These are phyloP conservation scores for Brienomyrus longianalis DNA, from an alignment of 2,113 vertebrate genomes.

Conservation along the genomic window DNA sequence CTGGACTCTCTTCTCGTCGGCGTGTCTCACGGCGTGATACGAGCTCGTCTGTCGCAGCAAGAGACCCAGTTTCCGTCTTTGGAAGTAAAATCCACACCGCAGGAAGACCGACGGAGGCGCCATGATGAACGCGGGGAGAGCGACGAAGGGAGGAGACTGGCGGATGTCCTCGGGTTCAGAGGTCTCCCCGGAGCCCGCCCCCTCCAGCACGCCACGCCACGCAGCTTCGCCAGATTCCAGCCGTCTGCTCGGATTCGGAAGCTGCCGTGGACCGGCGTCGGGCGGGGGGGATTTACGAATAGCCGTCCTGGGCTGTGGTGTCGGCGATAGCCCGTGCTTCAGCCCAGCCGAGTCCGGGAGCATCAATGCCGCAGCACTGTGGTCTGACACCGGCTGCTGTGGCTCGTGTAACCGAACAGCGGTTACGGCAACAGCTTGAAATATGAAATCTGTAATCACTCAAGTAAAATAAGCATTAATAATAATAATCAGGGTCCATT, in stretches of 20 bases:
- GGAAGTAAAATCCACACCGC: conserved; percentile 51
- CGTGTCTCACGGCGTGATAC: conserved; percentile 42
- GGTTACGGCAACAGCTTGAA: background rate
- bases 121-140: conserved; percentile 50
- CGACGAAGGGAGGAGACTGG: background rate
- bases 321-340: background rate
- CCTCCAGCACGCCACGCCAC: background rate
- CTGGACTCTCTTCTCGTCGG: conserved; percentile 7
- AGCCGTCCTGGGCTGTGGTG: background rate
- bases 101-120: conserved; percentile 54
- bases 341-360: background rate
- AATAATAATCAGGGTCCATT: background rate
- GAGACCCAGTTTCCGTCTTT: conserved; percentile 49
- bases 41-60: conserved; percentile 52
- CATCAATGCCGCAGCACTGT: background rate
- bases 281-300: background rate
- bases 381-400: background rate
- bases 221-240: background rate
- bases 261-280: background rate
- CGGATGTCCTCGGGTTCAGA: background rate
- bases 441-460: background rate
- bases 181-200: background rate
- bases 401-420: background rate
- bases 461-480: background rate
- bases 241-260: background rate